phyloP scores from a whole-genome alignment of 2,888 invertebrate genomes.

The Dolichopus griseipennis region DNA sequence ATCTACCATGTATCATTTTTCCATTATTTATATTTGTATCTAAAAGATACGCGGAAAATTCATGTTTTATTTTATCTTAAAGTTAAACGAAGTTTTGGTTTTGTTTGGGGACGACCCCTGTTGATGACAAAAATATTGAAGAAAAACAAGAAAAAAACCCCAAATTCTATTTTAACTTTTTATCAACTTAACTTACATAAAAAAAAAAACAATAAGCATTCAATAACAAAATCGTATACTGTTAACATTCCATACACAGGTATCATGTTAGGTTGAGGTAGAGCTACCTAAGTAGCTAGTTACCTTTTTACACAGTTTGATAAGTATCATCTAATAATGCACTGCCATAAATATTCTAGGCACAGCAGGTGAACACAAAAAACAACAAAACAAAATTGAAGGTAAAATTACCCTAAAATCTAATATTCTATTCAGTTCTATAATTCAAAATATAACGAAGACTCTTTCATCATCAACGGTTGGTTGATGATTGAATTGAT shows the following conservation, averaged over 20 bases:
- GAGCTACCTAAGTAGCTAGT: too few relatives aligned
- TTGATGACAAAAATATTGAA: background rate
- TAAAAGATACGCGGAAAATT: too few relatives aligned
- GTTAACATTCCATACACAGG: background rate
- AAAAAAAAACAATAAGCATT: background rate
- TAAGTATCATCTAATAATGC: slow-evolving; percentile 3
- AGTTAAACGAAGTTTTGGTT: too few relatives aligned
- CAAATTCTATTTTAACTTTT: background rate
- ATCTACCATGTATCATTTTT: too few relatives aligned
- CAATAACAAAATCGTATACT: background rate
- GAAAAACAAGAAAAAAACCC: too few relatives aligned
- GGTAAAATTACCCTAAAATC: background rate
- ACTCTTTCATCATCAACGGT: too few relatives aligned
- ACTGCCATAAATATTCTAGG: slow-evolving; percentile 2
- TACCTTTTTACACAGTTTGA: slow-evolving; percentile 3
- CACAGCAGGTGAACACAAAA: background rate
- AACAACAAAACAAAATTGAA: too few relatives aligned
- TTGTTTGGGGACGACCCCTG: background rate
- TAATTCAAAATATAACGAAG: too few relatives aligned
- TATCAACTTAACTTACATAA: background rate
- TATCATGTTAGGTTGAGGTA: too few relatives aligned
- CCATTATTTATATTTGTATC: too few relatives aligned
- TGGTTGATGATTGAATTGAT: too few relatives aligned
- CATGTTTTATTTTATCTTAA: background rate
- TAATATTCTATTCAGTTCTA: background rate